phyloP scores from a whole-genome alignment of 2,113 vertebrate species.

The Gasterosteus nipponicus region DNA sequence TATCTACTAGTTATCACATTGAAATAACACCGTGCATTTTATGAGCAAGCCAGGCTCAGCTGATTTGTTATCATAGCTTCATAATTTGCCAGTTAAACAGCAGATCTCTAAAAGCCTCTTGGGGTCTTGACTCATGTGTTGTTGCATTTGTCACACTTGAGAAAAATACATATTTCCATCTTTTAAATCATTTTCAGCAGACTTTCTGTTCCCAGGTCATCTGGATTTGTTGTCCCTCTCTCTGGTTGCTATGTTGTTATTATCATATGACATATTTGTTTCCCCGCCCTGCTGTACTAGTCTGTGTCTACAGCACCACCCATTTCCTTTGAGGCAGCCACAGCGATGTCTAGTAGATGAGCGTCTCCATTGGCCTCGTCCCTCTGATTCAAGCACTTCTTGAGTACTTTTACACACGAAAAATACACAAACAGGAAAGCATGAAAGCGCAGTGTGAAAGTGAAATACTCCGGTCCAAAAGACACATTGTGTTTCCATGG shows the following conservation, averaged over 20 bases:
- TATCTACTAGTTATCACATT: background rate
- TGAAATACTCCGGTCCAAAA: slow-evolving; percentile 55
- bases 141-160: slow-evolving; percentile 1
- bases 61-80: slow-evolving; percentile 2
- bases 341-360: slow-evolving; percentile 7
- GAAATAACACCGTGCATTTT: slow-evolving; percentile 17
- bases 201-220: slow-evolving; percentile 14
- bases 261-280: slow-evolving; percentile 29
- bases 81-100: background rate
- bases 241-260: slow-evolving; percentile 1
- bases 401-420: slow-evolving; percentile 6
- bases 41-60: background rate
- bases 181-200: slow-evolving; percentile 10
- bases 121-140: background rate
- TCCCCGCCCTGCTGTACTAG: slow-evolving; percentile 7
- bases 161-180: background rate
- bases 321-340: slow-evolving; percentile 17
- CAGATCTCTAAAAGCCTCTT: background rate
- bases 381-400: slow-evolving; percentile 14
- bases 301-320: slow-evolving; percentile 32
- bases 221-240: background rate
- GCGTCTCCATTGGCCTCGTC: slow-evolving; percentile 39
- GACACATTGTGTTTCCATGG: slow-evolving; percentile 69
- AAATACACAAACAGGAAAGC: slow-evolving; percentile 1
- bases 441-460: slow-evolving; percentile 33